These are phyloP conservation scores for Sycophila texana DNA, from an alignment of 2,888 invertebrate genomes.

Conservation along the genomic window DNA sequence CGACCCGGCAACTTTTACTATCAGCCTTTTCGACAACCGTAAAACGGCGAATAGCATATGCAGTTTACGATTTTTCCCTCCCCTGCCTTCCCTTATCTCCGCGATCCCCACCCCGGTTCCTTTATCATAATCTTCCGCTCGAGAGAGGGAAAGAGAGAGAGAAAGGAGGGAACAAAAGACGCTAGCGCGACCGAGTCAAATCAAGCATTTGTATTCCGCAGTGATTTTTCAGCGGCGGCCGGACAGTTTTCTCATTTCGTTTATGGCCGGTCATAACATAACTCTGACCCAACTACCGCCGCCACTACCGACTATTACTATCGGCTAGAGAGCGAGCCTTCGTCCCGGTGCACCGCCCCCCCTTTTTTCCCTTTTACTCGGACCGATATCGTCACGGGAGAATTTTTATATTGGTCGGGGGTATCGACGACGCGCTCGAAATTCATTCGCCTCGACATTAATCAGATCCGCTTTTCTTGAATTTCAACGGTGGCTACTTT, in stretches of 20 bases:
- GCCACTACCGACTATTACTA: constrained; percentile 9
- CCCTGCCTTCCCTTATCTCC: constrained; percentile 1
- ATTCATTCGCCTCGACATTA: constrained; percentile 34
- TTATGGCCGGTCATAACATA: constrained; percentile 72
- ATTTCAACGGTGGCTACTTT: no score
- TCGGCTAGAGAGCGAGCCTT: background rate
- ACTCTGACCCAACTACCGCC: constrained; percentile 65
- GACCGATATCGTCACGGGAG: constrained; percentile 22
- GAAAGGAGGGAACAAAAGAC: constrained; percentile 54
- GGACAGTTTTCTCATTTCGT: constrained; percentile 74
- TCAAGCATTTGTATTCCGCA: constrained; percentile 73
- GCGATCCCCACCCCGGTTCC: constrained; percentile 1
- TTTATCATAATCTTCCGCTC: constrained; percentile 45
- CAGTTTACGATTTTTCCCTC: constrained; percentile 47
- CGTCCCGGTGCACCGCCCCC: background rate
- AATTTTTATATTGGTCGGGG: constrained; percentile 49
- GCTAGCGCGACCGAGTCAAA: constrained; percentile 60
- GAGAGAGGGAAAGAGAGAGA: constrained; percentile 49
- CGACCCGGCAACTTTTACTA: constrained; percentile 40
- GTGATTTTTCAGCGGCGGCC: constrained; percentile 72
- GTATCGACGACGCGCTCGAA: constrained; percentile 6
- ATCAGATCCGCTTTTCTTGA: background rate
- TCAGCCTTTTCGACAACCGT: constrained; percentile 43
- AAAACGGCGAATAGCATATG: constrained; percentile 48
- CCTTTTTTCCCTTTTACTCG: background rate